A percentile compares a stretch with the other conserved stretches of the same genome.
phyloP scores from a whole-genome alignment of 2,888 invertebrate genomes.

The Meta bourneti region DNA sequence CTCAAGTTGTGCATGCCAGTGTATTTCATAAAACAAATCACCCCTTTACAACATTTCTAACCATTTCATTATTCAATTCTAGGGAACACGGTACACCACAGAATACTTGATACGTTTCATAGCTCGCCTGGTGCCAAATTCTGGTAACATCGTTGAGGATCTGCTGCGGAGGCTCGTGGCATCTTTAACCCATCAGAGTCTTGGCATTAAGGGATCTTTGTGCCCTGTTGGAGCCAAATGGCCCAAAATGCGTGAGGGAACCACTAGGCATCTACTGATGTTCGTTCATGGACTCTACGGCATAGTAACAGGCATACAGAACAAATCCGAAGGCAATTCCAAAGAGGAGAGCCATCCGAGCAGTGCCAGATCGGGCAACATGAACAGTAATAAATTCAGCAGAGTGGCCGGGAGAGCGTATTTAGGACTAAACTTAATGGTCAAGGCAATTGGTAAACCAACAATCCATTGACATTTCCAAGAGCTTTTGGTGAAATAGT shows the following conservation, averaged over 20 bases:
- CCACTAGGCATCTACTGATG: slow-evolving; percentile 74
- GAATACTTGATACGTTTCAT: slow-evolving; percentile 88
- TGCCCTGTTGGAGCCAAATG: slow-evolving; percentile 77
- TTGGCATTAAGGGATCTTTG: slow-evolving; percentile 82
- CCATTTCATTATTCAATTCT: slow-evolving; percentile 79
- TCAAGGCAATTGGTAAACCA: slow-evolving; percentile 82
- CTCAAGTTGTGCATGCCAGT: no score
- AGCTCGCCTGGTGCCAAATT: slow-evolving; percentile 85
- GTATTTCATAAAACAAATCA: no score
- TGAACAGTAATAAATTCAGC: slow-evolving; percentile 65
- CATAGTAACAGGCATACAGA: slow-evolving; percentile 63
- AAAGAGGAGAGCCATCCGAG: slow-evolving; percentile 39
- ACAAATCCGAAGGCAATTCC: slow-evolving; percentile 18
- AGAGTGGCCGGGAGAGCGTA: slow-evolving; percentile 73
- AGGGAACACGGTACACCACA: slow-evolving; percentile 86
- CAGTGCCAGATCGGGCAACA: slow-evolving; percentile 37
- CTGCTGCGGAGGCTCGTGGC: slow-evolving; percentile 86
- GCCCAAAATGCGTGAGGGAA: slow-evolving; percentile 78
- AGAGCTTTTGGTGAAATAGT: background rate
- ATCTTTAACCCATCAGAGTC: slow-evolving; percentile 86
- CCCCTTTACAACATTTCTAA: no score
- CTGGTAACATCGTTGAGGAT: slow-evolving; percentile 84
- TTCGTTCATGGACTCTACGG: slow-evolving; percentile 76
- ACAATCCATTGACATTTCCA: slow-evolving; percentile 54
- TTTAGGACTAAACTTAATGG: slow-evolving; percentile 76